Evolutionary conservation across 2,113 vertebrate species (phyloP).

Genomic region (Varanus salvator): DNA sequence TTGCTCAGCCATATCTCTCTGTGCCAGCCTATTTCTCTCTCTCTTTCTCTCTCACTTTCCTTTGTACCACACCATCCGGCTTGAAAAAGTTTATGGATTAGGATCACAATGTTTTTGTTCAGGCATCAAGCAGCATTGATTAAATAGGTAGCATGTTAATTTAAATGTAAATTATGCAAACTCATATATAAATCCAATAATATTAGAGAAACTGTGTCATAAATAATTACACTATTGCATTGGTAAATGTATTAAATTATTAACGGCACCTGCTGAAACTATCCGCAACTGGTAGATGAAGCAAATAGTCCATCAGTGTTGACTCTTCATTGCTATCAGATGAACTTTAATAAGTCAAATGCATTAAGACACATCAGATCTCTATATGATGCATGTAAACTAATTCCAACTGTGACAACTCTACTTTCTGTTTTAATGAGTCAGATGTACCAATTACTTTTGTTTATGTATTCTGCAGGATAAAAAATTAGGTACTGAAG

Average conservation of each 20-base stretch:
- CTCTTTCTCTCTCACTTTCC: too few relatives aligned
- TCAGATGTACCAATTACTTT: constrained; percentile 42
- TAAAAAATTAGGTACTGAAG: constrained; percentile 25
- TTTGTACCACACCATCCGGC: too few relatives aligned
- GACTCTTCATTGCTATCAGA: constrained; percentile 54
- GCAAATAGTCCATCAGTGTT: constrained; percentile 58
- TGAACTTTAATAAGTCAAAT: constrained; percentile 59
- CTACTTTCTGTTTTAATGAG: constrained; percentile 25
- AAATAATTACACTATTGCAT: constrained; percentile 3
- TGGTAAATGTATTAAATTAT: constrained; percentile 57
- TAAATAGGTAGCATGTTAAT: not conserved
- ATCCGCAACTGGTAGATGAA: constrained; percentile 55
- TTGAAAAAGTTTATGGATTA: not conserved
- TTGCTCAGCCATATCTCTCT: not conserved
- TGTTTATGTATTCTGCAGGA: constrained; percentile 47
- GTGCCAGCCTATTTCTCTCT: not conserved
- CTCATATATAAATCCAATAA: not conserved
- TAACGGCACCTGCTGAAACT: constrained; percentile 53
- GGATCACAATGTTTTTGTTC: not conserved
- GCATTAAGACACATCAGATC: constrained; percentile 47
- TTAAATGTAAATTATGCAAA: constrained; percentile 5
- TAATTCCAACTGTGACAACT: constrained; percentile 32
- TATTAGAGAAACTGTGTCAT: not conserved
- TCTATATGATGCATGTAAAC: constrained; percentile 44
- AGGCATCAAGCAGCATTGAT: not conserved